Evolutionary conservation across 2,113 vertebrate genomes (phyloP).

Genomic region (Tragulus kanchil): DNA sequence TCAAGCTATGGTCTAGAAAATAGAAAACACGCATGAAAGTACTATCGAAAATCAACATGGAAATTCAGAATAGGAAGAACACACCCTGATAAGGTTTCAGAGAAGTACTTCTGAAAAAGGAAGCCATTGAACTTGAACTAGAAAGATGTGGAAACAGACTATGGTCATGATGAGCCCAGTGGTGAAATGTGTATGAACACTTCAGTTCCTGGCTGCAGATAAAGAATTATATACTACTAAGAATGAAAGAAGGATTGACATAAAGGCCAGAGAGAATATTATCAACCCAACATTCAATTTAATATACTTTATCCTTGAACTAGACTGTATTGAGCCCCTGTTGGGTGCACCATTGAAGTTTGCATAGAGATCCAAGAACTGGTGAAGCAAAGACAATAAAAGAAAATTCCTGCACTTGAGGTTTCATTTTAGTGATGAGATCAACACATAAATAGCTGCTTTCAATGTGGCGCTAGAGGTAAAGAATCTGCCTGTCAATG

Average conservation of each 20-base stretch:
- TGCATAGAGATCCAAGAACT: not conserved
- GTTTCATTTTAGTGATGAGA: not conserved
- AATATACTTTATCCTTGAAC: not conserved
- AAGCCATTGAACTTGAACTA: not conserved
- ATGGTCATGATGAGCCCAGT: not conserved
- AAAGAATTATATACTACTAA: not conserved
- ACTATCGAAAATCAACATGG: not conserved
- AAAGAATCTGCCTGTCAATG: too few species aligned
- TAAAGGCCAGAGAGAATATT: not conserved
- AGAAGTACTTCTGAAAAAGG: not conserved
- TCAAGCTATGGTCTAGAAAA: not conserved
- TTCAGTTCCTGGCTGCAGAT: not conserved
- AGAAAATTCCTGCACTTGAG: not conserved
- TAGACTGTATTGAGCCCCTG: not conserved
- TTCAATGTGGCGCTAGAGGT: not conserved
- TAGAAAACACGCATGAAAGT: not conserved
- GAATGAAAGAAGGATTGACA: not conserved
- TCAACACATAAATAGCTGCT: not conserved
- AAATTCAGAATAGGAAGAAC: constrained; percentile 41
- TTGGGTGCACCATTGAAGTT: fast-evolving
- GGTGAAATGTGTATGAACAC: not conserved
- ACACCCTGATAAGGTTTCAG: not conserved
- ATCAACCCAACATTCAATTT: not conserved
- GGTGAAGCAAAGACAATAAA: not conserved
- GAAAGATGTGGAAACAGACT: not conserved